Evolutionary conservation across 2,113 vertebrate genomes (phyloP), one percentile per base, ranked within the genome.

Genomic region (Syngnathus floridae): DNA sequence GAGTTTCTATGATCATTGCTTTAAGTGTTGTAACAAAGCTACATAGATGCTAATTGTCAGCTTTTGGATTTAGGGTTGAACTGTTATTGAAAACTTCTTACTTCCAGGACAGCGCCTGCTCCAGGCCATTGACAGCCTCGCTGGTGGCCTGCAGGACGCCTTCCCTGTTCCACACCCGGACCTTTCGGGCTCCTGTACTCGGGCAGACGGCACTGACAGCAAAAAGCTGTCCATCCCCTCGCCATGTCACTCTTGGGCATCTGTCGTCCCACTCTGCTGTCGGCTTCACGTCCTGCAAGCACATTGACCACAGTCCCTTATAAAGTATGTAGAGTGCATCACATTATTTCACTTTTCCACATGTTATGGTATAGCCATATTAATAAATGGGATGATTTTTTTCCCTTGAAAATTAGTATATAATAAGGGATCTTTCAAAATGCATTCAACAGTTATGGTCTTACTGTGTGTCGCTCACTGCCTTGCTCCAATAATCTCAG

Each of bases 191-290:
- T 91, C 96, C 94, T 71, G 92, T 93, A 58, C 87, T 86, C 65
- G 88, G 92, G 76, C 96, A 98, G 65, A 98, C 67, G 49, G 91
- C 86, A 31, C 94, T 91, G 78, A 99, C 91, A 8, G 95, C 95
- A 88, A 99, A 94, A 67, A 95, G 92, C 64, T 97, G 95, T 0
- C 97, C 96, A 0, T 99, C 97, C 0, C 95, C 96, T 84, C 95
- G 91, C 96, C 97, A 99, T 0, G 93, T 93, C 57, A 98, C 86
- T 1, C 90, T 88, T 1, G 93, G 91, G 61, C 62, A 87, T 19
- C 85, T 83, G 21, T 98, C 94, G 19, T 99, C 97, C 94, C 94
- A 98, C 10, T 85, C 62, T 69, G 93, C 70, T 7, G 93, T 63
- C 0, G 91, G 90, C 67, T 86, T 81, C 38, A 92, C 87, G 21